A percentile compares a stretch with the other conserved stretches of the same genome.
These are phyloP conservation scores for Seira sanloemensis DNA, from an alignment of 2,888 invertebrate genomes.

Conservation along the genomic window DNA sequence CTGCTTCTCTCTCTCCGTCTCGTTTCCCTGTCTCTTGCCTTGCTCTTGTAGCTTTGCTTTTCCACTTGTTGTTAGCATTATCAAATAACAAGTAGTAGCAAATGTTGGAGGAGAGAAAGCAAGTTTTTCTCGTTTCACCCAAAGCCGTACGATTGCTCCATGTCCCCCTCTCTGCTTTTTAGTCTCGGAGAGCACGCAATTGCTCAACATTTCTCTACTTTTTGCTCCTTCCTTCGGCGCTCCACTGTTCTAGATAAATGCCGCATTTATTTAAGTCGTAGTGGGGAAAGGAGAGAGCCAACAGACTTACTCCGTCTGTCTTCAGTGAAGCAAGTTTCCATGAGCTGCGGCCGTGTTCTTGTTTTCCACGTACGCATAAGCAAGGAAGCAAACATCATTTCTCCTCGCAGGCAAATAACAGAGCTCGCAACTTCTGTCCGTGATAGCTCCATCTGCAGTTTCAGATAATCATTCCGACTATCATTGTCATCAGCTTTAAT, in stretches of 20 bases:
- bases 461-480: too few relatives aligned
- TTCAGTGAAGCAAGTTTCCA: background rate
- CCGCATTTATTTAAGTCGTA: constrained; percentile 17
- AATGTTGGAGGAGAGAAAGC: background rate
- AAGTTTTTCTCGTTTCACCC: background rate
- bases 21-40: background rate
- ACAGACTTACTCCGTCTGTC: constrained; percentile 22
- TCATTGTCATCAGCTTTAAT: too few relatives aligned
- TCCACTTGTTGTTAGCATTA: constrained; percentile 56
- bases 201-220: background rate
- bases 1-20: background rate
- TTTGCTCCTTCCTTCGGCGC: background rate
- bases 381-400: background rate
- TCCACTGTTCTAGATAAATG: background rate
- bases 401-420: too few relatives aligned
- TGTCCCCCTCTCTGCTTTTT: background rate
- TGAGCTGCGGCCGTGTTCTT: background rate
- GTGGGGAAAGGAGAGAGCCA: background rate
- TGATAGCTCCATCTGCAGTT: too few relatives aligned
- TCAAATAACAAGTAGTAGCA: background rate
- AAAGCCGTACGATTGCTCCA: too few relatives aligned
- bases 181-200: constrained; percentile 8
- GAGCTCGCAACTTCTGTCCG: too few relatives aligned
- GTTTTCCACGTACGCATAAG: background rate
- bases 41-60: too few relatives aligned